Conservation (phyloP, 2,113 vertebrate species). For the Genyomyrus donnyi region DNA sequence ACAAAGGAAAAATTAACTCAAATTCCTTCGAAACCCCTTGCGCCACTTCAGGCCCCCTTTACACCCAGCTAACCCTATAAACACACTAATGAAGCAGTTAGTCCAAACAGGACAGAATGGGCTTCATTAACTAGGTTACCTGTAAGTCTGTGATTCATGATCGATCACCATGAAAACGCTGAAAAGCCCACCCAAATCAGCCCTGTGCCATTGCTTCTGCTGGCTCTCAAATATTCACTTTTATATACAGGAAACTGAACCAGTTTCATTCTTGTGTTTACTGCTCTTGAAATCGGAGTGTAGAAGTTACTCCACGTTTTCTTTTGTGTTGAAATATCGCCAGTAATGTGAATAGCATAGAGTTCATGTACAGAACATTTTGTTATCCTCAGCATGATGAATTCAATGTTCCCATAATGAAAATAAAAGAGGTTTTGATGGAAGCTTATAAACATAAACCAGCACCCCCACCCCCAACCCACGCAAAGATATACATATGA, state of each 20-base stretch:
- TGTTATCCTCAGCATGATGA: neutral
- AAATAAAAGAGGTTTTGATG: slow-evolving; percentile 7
- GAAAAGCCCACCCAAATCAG: neutral
- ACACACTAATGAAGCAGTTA: neutral
- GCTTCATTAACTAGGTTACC: neutral
- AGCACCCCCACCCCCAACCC: neutral
- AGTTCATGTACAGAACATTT: neutral
- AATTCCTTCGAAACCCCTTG: neutral
- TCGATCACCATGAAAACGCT: neutral
- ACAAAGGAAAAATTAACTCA: neutral
- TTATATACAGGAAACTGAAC: neutral
- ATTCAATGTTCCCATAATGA: neutral
- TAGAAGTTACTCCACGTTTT: neutral
- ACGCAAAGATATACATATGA: slow-evolving; percentile 1
- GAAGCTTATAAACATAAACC: slow-evolving; percentile 6
- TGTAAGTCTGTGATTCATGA: neutral
- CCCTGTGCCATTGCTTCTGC: neutral
- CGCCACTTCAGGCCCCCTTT: neutral
- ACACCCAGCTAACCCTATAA: neutral
- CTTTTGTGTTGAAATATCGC: neutral
- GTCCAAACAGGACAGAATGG: neutral
- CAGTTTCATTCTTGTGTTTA: neutral
- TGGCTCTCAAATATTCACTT: neutral
- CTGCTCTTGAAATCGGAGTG: neutral
- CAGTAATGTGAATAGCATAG: neutral